These are phyloP conservation scores for Argyra leucocephala DNA, from an alignment of 2,888 invertebrate species.

Conservation along the genomic window DNA sequence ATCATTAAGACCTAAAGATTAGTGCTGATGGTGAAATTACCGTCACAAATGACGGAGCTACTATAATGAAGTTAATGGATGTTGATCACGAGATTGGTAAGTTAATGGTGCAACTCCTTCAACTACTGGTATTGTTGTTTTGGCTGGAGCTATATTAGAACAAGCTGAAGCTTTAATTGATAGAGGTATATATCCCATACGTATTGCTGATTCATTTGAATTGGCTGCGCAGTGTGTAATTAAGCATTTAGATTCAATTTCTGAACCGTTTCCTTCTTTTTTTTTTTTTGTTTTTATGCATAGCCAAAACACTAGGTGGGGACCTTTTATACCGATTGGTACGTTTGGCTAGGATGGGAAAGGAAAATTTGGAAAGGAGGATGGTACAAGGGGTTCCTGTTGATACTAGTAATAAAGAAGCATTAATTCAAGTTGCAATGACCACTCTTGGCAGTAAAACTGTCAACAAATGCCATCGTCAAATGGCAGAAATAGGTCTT, in stretches of 20 bases:
- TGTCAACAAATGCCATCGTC: conserved; percentile 89
- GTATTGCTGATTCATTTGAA: conserved; percentile 98
- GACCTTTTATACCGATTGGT: too few relatives aligned
- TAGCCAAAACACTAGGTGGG: too few relatives aligned
- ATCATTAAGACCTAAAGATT: conserved; percentile 94
- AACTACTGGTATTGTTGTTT: conserved; percentile 95
- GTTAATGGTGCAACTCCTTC: conserved; percentile 92
- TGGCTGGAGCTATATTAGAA: conserved; percentile 79
- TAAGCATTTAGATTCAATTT: conserved; percentile 75
- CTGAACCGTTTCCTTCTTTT: conserved; percentile 82
- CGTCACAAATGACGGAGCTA: conserved; percentile 98
- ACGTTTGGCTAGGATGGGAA: too few relatives aligned
- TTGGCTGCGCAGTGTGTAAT: conserved; percentile 85
- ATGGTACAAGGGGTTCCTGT: too few relatives aligned
- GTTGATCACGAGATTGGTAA: conserved; percentile 98
- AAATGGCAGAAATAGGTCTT: conserved; percentile 99
- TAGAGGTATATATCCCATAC: conserved; percentile 95
- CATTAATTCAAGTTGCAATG: conserved; percentile 89
- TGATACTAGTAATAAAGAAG: conserved; percentile 70
- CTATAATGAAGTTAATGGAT: conserved; percentile 97
- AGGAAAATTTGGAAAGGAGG: too few relatives aligned
- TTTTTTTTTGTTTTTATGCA: too few relatives aligned
- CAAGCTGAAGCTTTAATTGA: conserved; percentile 88
- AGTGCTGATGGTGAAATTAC: conserved; percentile 94
- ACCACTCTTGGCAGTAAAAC: conserved; percentile 98